These are phyloP conservation scores for Erebia ligea DNA, from an alignment of 2,888 invertebrate species.

Conservation along the genomic window DNA sequence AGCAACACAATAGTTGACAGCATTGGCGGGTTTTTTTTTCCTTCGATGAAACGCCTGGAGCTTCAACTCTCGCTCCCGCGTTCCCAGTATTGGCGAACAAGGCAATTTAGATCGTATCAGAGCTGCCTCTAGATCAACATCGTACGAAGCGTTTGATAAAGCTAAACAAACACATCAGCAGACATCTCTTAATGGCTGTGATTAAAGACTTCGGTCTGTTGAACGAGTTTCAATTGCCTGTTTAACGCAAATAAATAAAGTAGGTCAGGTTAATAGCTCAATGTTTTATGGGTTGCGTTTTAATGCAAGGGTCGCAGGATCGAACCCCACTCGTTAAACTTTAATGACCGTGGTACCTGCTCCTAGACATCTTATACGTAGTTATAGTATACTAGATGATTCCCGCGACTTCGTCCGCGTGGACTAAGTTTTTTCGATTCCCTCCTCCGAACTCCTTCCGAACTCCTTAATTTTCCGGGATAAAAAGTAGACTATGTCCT, in stretches of 20 bases:
- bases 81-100: slow-evolving; percentile 32
- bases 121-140: slow-evolving; percentile 35
- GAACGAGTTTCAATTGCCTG: slow-evolving; percentile 16
- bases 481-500: too few species aligned
- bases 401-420: too few species aligned
- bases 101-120: slow-evolving; percentile 37
- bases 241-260: not conserved
- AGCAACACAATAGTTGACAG: slow-evolving; percentile 15
- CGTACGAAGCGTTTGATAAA: slow-evolving; percentile 30
- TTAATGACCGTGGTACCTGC: not conserved
- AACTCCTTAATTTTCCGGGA: too few species aligned
- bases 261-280: not conserved
- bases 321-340: not conserved
- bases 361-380: not conserved
- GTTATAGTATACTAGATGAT: too few species aligned
- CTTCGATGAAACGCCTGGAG: slow-evolving; percentile 31
- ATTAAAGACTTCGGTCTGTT: slow-evolving; percentile 22
- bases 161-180: slow-evolving; percentile 31
- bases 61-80: slow-evolving; percentile 25
- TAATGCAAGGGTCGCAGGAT: not conserved
- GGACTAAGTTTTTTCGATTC: too few species aligned
- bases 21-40: slow-evolving; percentile 15
- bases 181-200: slow-evolving; percentile 13
- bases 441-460: too few species aligned
- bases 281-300: not conserved